Evolutionary conservation across 2,797 vertebrate genomes (phyloP).

Genomic region (Scyliorhinus canicula): DNA sequence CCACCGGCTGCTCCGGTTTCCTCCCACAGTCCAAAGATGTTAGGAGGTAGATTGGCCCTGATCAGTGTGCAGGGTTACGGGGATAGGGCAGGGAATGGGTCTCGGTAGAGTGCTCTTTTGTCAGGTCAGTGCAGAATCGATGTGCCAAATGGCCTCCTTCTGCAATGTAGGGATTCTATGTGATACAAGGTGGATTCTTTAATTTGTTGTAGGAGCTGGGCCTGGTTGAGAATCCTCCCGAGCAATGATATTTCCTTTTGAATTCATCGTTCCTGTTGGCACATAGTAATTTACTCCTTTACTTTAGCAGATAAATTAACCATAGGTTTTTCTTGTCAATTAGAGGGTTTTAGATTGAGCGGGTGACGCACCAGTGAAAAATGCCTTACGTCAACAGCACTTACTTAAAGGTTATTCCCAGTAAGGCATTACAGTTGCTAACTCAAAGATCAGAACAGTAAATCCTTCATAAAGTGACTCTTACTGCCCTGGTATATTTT

Average conservation of each 20-base stretch:
- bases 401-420: not conserved
- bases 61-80: no score
- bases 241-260: not conserved
- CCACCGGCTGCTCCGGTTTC: no score
- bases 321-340: not conserved
- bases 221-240: not conserved
- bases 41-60: no score
- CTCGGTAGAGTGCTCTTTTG: no score
- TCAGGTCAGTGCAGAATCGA: no score
- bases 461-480: not conserved
- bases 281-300: not conserved
- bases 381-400: not conserved
- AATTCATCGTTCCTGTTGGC: not conserved
- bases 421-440: not conserved
- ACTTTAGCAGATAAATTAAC: not conserved
- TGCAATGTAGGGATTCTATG: no score
- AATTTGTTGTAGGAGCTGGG: not conserved
- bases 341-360: not conserved
- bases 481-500: not conserved
- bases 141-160: no score
- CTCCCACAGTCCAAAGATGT: no score
- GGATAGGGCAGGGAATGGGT: no score
- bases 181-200: not conserved
- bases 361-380: not conserved
- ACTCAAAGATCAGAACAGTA: not conserved